Percentiles rank a stretch among this genome's conserved stretches.
Evolutionary conservation across 2,797 vertebrate genomes (phyloP).

Genomic region (Phataginus tetradactyla): DNA sequence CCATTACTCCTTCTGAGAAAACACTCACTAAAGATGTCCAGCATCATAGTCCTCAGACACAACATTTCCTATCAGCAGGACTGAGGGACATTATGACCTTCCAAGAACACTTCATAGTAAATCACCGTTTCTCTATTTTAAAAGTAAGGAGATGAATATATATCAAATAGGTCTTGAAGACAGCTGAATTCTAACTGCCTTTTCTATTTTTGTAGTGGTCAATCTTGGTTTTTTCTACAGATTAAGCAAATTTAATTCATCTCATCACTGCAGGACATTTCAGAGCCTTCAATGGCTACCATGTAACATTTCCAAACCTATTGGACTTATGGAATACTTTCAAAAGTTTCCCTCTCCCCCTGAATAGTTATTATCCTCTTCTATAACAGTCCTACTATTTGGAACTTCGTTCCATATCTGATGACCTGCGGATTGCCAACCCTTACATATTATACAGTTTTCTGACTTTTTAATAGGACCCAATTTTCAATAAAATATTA

Average conservation of each 20-base stretch:
- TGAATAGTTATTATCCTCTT: background rate
- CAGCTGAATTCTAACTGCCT: background rate
- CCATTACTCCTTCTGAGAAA: conserved; percentile 26
- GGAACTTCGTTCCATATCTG: background rate
- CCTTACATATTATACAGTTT: background rate
- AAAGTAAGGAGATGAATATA: background rate
- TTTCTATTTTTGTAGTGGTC: background rate
- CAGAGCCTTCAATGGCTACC: background rate
- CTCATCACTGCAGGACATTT: background rate
- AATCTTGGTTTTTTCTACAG: background rate
- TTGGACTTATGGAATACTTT: background rate
- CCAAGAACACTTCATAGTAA: conserved; percentile 7
- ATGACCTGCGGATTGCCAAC: background rate
- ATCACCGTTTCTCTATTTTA: conserved; percentile 23
- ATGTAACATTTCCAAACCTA: background rate
- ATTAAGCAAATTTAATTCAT: background rate
- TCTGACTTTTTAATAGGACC: background rate
- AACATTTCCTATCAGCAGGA: background rate
- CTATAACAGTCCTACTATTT: background rate
- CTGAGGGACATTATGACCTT: background rate
- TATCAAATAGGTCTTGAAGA: background rate
- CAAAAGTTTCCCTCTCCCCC: background rate
- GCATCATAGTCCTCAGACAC: background rate
- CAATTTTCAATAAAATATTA: background rate
- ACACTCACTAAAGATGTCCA: background rate